A percentile compares a stretch with the other conserved stretches of the same genome.
Conservation (phyloP, 2,888 invertebrate genomes). For the Enchytraeus crypticus region DNA sequence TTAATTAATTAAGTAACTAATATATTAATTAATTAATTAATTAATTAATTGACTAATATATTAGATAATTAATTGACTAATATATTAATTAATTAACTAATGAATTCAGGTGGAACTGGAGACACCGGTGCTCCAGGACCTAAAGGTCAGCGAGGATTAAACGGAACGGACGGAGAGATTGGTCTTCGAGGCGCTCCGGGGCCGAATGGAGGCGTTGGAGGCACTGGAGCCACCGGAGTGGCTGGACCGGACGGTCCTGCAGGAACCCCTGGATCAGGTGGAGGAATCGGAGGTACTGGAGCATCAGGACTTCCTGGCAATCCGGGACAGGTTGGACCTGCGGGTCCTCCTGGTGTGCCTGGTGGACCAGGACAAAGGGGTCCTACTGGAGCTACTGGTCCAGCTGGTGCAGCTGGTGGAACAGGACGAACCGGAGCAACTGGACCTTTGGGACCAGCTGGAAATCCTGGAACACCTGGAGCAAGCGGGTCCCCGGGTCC, state of each 20-base stretch:
- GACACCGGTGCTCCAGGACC: constrained; percentile 1
- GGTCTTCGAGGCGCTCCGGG: background rate
- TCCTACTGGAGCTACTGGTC: constrained; percentile 7
- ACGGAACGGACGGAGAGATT: background rate
- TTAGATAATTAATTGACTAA: too few relatives aligned
- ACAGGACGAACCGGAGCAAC: constrained; percentile 2
- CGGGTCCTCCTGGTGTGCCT: background rate
- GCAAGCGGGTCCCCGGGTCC: constrained; percentile 8
- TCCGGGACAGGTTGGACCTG: constrained; percentile 2
- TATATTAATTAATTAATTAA: too few relatives aligned
- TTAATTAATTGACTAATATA: too few relatives aligned
- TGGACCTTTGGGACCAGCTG: constrained; percentile 10
- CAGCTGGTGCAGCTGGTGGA: constrained; percentile 6
- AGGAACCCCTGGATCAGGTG: constrained; percentile 6
- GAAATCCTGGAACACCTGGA: constrained; percentile 7
- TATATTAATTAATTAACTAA: too few relatives aligned
- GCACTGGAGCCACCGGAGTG: background rate
- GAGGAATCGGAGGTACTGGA: constrained; percentile 9
- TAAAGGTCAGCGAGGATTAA: background rate
- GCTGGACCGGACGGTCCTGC: background rate
- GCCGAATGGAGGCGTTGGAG: background rate
- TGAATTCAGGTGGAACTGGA: constrained; percentile 8
- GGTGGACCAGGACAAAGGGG: constrained; percentile 5
- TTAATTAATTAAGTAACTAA: too few relatives aligned
- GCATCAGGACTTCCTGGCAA: constrained; percentile 14